Base-by-base conservation (phyloP, 2,888 invertebrate genomes). In the Tinea semifulvella region DNA sequence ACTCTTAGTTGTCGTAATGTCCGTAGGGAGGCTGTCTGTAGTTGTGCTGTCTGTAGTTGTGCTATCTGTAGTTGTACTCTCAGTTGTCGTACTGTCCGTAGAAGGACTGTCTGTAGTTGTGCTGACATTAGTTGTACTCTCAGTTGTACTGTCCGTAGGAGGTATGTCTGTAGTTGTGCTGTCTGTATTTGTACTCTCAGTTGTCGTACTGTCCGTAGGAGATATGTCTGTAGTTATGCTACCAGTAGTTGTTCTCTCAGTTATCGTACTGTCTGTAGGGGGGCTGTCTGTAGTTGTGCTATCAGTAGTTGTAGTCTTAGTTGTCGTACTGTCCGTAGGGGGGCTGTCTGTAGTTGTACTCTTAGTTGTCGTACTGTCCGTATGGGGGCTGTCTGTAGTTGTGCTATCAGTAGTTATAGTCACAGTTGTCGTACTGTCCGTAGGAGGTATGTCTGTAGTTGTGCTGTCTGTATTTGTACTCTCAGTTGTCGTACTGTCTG, bases 151-250 rank as follows among this genome's bases (percentile, higher is more conserved):
- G n/a, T 43, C 26, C 40, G 46, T 22, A 22, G 25, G 36, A 26
- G 46, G 36, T 13, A 45, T 47, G n/a, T 20, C 44, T 39, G 44
- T 35, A 3, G 19, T 45, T 27, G 27, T 26, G n/a, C 47, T 26
- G 0, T 46, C 38, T 16, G 43, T 42, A 2, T 44, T 18, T 2
- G 35, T 4, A 20, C 40, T 44, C 4, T 48, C 43, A 14, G 42
- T 45, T 26, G 49, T 45, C 5, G 44, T 45, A n/a, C 19, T 17
- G 8, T 17, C 11, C 13, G 39, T 11, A 11, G 13, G 10, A 31
- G 11, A 8, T 10, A 18, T 27, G 25, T 26, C 3, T 5, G 49
- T 46, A n/a, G 45, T 35, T 27, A 36, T 22, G 5, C 5, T 22
- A 7, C 6, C 5, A 5, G 25, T 22, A 22, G 25, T 16, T 19